Base-by-base conservation (phyloP, 2,888 invertebrate genomes). In the Nudaria mundana region DNA sequence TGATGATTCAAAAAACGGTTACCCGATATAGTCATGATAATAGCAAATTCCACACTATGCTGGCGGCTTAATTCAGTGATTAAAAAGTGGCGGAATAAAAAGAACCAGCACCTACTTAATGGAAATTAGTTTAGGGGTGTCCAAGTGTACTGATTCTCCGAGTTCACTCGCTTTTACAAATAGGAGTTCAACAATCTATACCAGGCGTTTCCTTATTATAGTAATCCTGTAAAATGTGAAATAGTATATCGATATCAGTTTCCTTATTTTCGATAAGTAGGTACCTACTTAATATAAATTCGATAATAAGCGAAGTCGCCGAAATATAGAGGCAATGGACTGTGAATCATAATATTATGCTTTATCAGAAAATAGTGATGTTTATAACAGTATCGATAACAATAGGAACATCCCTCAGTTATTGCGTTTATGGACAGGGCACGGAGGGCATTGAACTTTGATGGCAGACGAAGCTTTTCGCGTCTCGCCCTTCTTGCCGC, bases 351-450 rank as follows among this genome's bases (percentile, higher is more conserved):
- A 33, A n/a, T 5, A 32, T 40, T 44, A 32, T 8, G 26, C 20
- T 25, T 34, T 42, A 31, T 46, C 44, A 29, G 35, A 37, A 46
- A n/a, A 22, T 22, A 37, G 39, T 41, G 14, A 41, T 25, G 43
- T 55, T 59, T 66, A 69, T 54, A 42, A 62, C 63, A 68, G 55
- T 79, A 79, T 83, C 81, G 76, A 84, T 80, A 82, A 66, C 72
- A 77, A 64, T 70, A 51, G 56, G 66, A 68, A 63, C 82, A 81
- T 79, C 85, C 83, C 85, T 81, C 37, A 58, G 55, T 56, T 59
- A 64, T 66, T 71, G 76, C 78, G 5, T 86, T 86, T 84, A 85
- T 76, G 84, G 84, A 82, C 86, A 84, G 81, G 83, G 82, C 84
- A 75, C 65, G 45, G 52, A 72, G 86, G 81, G 70, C 86, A 73